These are phyloP conservation scores for Horisme vitalbata DNA, from an alignment of 2,888 invertebrate species.

Conservation along the genomic window DNA sequence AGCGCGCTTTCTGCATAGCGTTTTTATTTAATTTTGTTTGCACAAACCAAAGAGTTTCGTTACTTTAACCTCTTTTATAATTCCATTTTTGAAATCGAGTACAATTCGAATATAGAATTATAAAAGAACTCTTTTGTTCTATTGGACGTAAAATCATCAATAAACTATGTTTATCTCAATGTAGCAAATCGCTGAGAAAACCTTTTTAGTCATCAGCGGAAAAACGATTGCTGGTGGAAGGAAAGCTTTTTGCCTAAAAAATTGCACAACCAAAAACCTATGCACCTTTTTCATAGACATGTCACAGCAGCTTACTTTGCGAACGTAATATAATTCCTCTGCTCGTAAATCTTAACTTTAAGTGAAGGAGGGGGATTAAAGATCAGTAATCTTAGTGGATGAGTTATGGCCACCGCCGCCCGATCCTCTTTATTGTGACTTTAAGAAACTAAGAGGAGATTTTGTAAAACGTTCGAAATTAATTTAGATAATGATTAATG, in stretches of 20 bases:
- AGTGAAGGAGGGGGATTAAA: slow-evolving; percentile 88
- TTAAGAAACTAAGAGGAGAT: slow-evolving; percentile 82
- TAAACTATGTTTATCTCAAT: too few species aligned
- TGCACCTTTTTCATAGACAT: slow-evolving; percentile 68
- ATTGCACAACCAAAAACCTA: slow-evolving; percentile 10
- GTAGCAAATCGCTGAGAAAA: too few species aligned
- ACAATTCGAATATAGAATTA: too few species aligned
- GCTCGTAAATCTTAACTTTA: slow-evolving; percentile 89
- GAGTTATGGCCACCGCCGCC: slow-evolving; percentile 84
- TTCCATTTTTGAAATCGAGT: too few species aligned
- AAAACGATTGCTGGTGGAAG: neutral
- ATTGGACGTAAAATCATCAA: too few species aligned
- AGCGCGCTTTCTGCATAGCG: too few species aligned
- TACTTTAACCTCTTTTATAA: too few species aligned
- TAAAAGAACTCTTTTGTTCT: too few species aligned
- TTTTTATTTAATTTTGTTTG: neutral
- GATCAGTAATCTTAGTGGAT: slow-evolving; percentile 89
- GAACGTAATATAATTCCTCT: slow-evolving; percentile 86
- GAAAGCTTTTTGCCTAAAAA: slow-evolving; percentile 3
- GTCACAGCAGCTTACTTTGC: slow-evolving; percentile 58
- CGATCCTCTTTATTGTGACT: slow-evolving; percentile 82
- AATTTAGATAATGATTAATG: slow-evolving; percentile 83
- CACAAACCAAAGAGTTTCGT: too few species aligned
- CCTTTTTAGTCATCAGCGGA: too few species aligned
- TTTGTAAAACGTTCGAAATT: slow-evolving; percentile 81